A percentile compares a stretch with the other conserved stretches of the same genome.
phyloP scores from a whole-genome alignment of 2,113 vertebrate species.

The Glareola pratincola region DNA sequence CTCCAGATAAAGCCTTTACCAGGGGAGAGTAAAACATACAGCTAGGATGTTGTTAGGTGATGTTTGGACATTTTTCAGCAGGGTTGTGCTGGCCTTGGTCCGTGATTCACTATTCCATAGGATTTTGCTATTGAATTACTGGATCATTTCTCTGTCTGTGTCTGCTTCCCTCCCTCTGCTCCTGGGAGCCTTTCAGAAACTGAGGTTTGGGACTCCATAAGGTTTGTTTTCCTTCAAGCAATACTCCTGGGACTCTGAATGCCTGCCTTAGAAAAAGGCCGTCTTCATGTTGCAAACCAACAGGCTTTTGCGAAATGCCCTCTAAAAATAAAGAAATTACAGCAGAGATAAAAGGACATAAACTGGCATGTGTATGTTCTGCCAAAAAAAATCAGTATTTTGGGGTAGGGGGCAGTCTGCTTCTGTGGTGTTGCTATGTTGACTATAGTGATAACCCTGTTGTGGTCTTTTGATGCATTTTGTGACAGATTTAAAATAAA shows the following conservation, averaged over 20 bases:
- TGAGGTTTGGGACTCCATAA: not conserved
- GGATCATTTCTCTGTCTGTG: not conserved
- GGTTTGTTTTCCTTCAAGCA: not conserved
- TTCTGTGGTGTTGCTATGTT: not conserved
- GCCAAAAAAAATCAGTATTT: not conserved
- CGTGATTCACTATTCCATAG: accelerated
- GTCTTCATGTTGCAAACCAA: not conserved
- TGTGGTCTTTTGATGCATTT: not conserved
- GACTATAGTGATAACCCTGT: accelerated
- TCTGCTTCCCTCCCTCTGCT: not conserved
- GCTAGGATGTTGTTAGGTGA: not conserved
- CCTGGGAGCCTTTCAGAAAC: not conserved
- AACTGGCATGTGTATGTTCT: accelerated
- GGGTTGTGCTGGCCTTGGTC: not conserved
- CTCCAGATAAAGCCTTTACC: not conserved
- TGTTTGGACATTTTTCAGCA: not conserved
- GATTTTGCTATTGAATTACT: not conserved
- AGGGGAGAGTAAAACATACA: not conserved
- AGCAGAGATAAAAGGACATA: accelerated
- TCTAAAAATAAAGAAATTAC: not conserved
- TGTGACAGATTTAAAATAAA: not conserved
- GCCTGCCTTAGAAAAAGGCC: not conserved
- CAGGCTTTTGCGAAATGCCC: not conserved
- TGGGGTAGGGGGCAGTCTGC: not conserved
- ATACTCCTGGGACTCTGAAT: not conserved